Evolutionary conservation across 2,797 vertebrate species (phyloP).

Genomic region (Sebastes glaucus): DNA sequence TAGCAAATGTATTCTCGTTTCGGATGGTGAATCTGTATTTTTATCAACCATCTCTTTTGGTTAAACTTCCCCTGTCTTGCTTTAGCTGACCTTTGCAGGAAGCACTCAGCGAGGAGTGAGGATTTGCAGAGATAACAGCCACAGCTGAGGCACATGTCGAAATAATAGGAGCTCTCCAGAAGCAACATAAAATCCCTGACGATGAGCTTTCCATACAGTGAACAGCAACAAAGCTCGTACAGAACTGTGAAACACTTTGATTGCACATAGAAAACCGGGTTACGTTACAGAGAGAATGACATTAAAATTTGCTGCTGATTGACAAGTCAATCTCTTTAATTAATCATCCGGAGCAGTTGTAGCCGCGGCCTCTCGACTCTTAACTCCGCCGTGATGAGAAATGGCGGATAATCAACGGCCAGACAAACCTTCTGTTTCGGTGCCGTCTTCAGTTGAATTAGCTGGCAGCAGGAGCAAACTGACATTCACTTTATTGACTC

Average conservation of each 20-base stretch:
- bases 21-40: not conserved
- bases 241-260: not conserved
- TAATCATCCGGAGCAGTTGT: not conserved
- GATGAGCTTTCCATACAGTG: constrained; percentile 1
- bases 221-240: constrained; percentile 15
- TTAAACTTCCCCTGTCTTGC: not conserved
- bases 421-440: not conserved
- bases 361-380: not conserved
- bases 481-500: constrained; percentile 37
- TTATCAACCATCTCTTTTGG: not conserved
- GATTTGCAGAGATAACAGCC: constrained; percentile 37
- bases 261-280: not conserved
- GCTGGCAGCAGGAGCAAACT: not conserved
- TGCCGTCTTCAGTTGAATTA: constrained; percentile 9
- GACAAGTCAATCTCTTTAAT: constrained; percentile 18
- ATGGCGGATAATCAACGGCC: not conserved
- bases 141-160: constrained; percentile 33
- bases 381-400: not conserved
- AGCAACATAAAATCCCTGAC: constrained; percentile 34
- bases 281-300: not conserved
- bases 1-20: not conserved
- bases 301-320: not conserved
- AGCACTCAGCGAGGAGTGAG: constrained; percentile 11
- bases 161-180: constrained; percentile 52
- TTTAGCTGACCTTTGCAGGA: constrained; percentile 46